Evolutionary conservation across 2,797 vertebrate species (phyloP), one percentile per base, ranked within the genome.

Genomic region (Phrynocephalus guinanensis): DNA sequence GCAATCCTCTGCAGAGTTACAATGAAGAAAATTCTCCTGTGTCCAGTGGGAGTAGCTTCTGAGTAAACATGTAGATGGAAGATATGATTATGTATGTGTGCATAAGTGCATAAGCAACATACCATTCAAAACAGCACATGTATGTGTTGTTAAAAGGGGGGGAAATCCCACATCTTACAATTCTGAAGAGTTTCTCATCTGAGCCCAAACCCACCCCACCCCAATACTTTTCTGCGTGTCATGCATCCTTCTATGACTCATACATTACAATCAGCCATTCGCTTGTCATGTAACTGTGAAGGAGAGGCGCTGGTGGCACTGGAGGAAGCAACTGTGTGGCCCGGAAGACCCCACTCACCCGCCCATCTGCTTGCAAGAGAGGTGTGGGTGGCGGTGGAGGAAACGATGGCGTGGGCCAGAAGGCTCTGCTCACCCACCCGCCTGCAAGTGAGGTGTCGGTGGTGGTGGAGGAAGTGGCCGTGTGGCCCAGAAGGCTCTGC

Each of bases 1-100:
- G 83, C 33, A 84, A 66, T 72, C 56, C 70, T 76, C 56, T 76
- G 24, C 56, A 84, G 83, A 76, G 56, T 44, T 84, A 76, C 20
- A 48, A n/a, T 22, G 50, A 52, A 18, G 24, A n/a, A 38, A 75
- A 44, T 8, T 56, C 24, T 75, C 2, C 56, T 84, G 71, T 63
- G 38, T 38, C 56, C 5, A 75, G 24, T 44, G 8, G 26, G 38
- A n/a, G 24, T 48, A 38, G 38, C 56, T 84, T 76, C 73, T 76
- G 33, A 33, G 70, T 44, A 33, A 26, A 38, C 48, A 66, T 28
- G 24, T 26, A 84, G 63, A 66, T 76, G 38, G 33, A 76, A 66
- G 52, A 5, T 44, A 52, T 63, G 30, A 83, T 24, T 24, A 26
- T 63, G 16, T 66, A 5, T 84, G 24, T 4, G 48, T 2, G 33